These are phyloP conservation scores for Oreonectes daqikongensis DNA, from an alignment of 2,797 vertebrate genomes.

Conservation along the genomic window DNA sequence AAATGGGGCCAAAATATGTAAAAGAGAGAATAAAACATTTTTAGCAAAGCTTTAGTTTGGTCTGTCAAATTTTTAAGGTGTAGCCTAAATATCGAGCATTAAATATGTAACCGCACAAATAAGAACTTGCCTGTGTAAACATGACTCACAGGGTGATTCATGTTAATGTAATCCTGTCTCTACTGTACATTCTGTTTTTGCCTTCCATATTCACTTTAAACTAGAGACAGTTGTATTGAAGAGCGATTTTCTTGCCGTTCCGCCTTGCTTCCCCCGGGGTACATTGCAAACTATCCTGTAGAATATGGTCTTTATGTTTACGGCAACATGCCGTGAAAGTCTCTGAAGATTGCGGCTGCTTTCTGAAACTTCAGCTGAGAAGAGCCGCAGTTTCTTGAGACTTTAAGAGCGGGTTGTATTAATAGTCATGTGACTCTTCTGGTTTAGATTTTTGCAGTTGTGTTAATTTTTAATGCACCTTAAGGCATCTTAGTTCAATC, in stretches of 20 bases:
- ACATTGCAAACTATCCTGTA: not conserved
- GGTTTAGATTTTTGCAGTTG: conserved; percentile 5
- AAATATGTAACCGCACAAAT: conserved; percentile 25
- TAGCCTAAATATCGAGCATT: conserved; percentile 30
- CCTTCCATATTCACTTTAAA: not conserved
- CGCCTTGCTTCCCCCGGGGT: conserved; percentile 14
- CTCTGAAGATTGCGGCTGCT: conserved; percentile 11
- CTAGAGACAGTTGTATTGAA: conserved; percentile 14
- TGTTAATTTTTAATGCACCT: conserved; percentile 6
- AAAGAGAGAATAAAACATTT: conserved; percentile 41
- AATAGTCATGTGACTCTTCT: not conserved
- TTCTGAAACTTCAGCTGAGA: not conserved
- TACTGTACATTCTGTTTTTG: not conserved
- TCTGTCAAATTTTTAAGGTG: conserved; percentile 51
- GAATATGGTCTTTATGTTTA: not conserved
- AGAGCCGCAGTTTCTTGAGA: not conserved
- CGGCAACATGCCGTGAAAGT: not conserved
- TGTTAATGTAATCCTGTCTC: not conserved
- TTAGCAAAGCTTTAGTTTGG: conserved; percentile 30
- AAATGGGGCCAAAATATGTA: conserved; percentile 29
- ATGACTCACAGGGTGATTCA: not conserved
- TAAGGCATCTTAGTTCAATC: conserved; percentile 19
- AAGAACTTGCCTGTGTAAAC: not conserved
- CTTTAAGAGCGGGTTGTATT: conserved; percentile 11
- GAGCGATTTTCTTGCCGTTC: conserved; percentile 13